Conservation (phyloP, 1,140 invertebrate genomes). For the Apis mellifera region DNA sequence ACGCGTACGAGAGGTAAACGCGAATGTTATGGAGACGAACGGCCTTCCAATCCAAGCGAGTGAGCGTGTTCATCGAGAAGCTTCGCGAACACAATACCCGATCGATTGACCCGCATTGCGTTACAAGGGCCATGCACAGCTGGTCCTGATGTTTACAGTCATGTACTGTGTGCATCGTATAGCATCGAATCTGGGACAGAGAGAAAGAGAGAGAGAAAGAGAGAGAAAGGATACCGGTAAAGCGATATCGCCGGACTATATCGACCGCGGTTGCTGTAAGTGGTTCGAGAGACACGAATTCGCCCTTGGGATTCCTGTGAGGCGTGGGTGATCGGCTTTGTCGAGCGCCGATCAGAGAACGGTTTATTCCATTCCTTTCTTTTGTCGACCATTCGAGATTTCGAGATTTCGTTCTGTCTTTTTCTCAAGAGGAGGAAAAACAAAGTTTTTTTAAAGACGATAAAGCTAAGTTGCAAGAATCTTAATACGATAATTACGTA, state of each 20-base stretch:
- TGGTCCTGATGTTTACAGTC: conserved; percentile 49
- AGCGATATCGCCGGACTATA: conserved; percentile 45
- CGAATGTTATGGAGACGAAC: too few relatives aligned
- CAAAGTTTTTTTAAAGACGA: too few relatives aligned
- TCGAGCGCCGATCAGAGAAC: conserved; percentile 41
- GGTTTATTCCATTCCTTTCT: conserved; percentile 40
- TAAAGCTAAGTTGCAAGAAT: not conserved
- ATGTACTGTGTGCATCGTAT: conserved; percentile 13
- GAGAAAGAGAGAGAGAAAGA: conserved; percentile 41
- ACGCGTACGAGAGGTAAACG: too few relatives aligned
- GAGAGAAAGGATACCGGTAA: conserved; percentile 57
- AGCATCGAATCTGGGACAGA: conserved; percentile 61
- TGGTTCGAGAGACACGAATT: conserved; percentile 33
- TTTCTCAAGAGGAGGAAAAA: too few relatives aligned
- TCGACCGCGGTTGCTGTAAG: conserved; percentile 46
- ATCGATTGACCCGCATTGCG: conserved; percentile 61
- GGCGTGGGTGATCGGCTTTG: conserved; percentile 64
- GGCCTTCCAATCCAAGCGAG: not conserved
- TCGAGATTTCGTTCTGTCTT: not conserved
- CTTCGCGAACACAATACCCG: conserved; percentile 24
- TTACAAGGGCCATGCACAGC: conserved; percentile 45
- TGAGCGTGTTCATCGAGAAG: not conserved
- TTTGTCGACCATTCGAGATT: conserved; percentile 9
- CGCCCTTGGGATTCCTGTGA: conserved; percentile 64
- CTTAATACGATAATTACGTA: conserved; percentile 9